Evolutionary conservation across 2,888 invertebrate genomes (phyloP), one percentile per base, ranked within the genome.

Genomic region (Onthophagus sagittarius): DNA sequence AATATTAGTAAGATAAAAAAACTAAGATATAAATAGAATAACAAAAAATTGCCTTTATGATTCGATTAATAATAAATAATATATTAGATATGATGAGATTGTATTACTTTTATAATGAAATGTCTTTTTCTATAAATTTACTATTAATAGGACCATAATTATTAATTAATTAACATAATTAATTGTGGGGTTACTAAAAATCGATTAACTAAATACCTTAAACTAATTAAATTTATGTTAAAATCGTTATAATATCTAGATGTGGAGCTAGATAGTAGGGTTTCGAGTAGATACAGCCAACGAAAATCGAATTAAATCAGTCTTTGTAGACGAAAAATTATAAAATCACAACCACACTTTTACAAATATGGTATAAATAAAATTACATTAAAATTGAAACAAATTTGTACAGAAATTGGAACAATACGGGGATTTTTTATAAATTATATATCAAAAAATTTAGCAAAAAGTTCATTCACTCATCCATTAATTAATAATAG

Each of bases 391-490:
- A 23, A 23, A 23, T 23, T 3, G 23, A 23, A 23, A 23, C 23
- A 67, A 32, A 67, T 67, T 67, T 67, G 67, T 67, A 67, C 67
- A 67, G n/a, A 67, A 31, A 67, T 67, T 67, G 67, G 67, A 67
- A 67, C 67, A 67, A 31, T 23, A 23, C 23, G 3, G 23, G 23
- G 23, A 53, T 2, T 1, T 53, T 53, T 53, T 53, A 2, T 4
- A 53, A 53, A 53, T 53, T 53, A 53, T 4, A 53, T 9, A 53
- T 53, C 6, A 53, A 53, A 53, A 53, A 7, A 4, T n/a, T 53
- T 53, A 53, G 2, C 6, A 53, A 53, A 53, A 53, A 53, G 7
- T 53, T 4, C 39, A 53, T 53, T 53, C 39, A 53, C 39, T 53
- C 39, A 53, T 11, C 39, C 6, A 53, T 53, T 9, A 7, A 53